phyloP scores from a whole-genome alignment of 1,140 invertebrate species.

The Nomia melanderi region DNA sequence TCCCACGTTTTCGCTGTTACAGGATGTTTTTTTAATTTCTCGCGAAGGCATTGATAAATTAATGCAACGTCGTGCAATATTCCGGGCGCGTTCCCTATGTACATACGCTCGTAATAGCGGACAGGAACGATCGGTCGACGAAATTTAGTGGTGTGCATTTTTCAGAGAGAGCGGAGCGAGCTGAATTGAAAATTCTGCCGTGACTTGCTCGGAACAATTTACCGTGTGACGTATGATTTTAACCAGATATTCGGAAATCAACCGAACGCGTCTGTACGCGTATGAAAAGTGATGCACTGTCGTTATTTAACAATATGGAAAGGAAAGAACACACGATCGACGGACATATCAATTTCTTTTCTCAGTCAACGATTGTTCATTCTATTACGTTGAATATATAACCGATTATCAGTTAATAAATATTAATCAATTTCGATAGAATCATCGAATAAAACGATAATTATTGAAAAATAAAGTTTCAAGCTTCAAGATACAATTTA shows the following conservation, averaged over 20 bases:
- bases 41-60: not conserved
- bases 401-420: too few relatives aligned
- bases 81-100: not conserved
- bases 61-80: constrained; percentile 2
- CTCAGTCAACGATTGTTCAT: too few relatives aligned
- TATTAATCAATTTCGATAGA: too few relatives aligned
- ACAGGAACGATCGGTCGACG: not conserved
- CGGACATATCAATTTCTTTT: too few relatives aligned
- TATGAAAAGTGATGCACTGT: too few relatives aligned
- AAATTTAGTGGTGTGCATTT: constrained; percentile 47
- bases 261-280: too few relatives aligned
- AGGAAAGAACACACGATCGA: too few relatives aligned
- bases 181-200: constrained; percentile 10
- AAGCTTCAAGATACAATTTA: too few relatives aligned
- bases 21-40: not conserved
- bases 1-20: not conserved
- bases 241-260: not conserved
- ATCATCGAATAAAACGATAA: too few relatives aligned
- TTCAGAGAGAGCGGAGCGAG: constrained; percentile 12
- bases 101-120: not conserved
- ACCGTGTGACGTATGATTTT: not conserved
- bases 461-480: too few relatives aligned
- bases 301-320: too few relatives aligned
- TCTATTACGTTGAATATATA: too few relatives aligned
- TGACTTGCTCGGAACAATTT: constrained; percentile 11